Evolutionary conservation across 2,888 invertebrate species (phyloP).

Genomic region (Exephanes ischioxanthus): DNA sequence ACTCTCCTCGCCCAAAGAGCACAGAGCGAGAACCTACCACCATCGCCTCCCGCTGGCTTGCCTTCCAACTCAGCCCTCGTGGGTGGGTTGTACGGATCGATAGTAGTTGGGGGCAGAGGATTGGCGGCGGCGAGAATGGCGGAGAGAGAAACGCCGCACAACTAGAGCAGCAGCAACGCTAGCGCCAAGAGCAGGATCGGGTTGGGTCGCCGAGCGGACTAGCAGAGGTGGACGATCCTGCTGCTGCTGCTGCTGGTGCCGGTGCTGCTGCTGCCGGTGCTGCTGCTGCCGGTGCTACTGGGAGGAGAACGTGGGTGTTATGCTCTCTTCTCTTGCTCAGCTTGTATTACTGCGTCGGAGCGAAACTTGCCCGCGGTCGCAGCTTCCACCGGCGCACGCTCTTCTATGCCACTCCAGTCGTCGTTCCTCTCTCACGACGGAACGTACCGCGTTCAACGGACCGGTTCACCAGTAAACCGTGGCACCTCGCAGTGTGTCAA

Average conservation of each 20-base stretch:
- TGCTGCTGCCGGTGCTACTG: conserved; percentile 43
- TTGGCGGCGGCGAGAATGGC: conserved; percentile 63
- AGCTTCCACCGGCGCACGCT: conserved; percentile 74
- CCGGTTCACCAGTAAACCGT: conserved; percentile 50
- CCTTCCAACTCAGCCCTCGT: conserved; percentile 56
- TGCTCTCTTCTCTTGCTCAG: conserved; percentile 44
- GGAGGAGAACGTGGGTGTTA: conserved; percentile 54
- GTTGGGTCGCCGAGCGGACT: conserved; percentile 66
- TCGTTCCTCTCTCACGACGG: conserved; percentile 64
- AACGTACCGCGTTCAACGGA: conserved; percentile 41
- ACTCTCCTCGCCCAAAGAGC: conserved; percentile 45
- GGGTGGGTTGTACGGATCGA: conserved; percentile 64
- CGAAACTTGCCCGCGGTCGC: conserved; percentile 72
- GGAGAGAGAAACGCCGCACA: conserved; percentile 62
- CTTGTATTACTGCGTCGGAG: conserved; percentile 75
- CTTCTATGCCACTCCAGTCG: conserved; percentile 70
- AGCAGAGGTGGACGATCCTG: conserved; percentile 61
- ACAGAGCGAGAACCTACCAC: conserved; percentile 18
- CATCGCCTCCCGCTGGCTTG: conserved; percentile 49
- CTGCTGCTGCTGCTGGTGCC: conserved; percentile 37
- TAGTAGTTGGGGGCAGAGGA: conserved; percentile 60
- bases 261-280: conserved; percentile 29
- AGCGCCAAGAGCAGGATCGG: conserved; percentile 61
- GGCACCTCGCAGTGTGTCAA: conserved; percentile 51
- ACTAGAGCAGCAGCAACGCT: conserved; percentile 67